Base-by-base conservation (phyloP, 2,888 invertebrate species). In the Rhodophaea formosa region DNA sequence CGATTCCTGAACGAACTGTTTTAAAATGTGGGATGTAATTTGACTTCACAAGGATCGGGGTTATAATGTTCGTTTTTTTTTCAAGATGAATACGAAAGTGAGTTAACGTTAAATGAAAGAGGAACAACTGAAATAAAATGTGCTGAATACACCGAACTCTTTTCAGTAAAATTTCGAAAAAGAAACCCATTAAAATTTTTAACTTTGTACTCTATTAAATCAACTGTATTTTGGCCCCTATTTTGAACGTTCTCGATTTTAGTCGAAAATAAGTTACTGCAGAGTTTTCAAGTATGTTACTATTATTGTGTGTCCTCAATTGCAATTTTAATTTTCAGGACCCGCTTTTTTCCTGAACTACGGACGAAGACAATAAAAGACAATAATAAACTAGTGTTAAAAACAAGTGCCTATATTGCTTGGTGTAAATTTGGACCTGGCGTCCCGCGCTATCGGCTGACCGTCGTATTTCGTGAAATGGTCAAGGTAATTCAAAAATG, bases 401-500 rank as follows among this genome's bases (percentile, higher is more conserved):
- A 70, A 70, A 72, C 67, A 75, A 87, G 86, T 86, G 85, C 71
- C 71, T 80, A 77, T 78, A 75, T 66, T 71, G 70, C 66, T 79
- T 64, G 73, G 81, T 77, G 77, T 80, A 66, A 68, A 74, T 71
- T 72, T 64, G 76, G 79, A 76, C 70, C 73, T 73, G 78, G 72
- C 75, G 76, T 70, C 72, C 71, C 67, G 74, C 70, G 76, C 75
- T 72, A 74, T 75, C 74, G 71, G 80, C 78, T 74, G 82, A 75
- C 80, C 69, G 77, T 77, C 82, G 79, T 81, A 82, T 83, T 81
- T 70, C 86, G 86, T 90, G 90, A 89, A 89, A 90, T 90, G 91
- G 91, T 91, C 88, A 91, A 91, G 90, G 90, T 91, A 91, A 90
- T 82, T 66, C 69, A 75, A 79, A 80, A 79, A 80, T 77, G 74